Evolutionary conservation across 1,140 invertebrate species (phyloP), one percentile per base, ranked within the genome.

Genomic region (Trichomalopsis sarcophagae): DNA sequence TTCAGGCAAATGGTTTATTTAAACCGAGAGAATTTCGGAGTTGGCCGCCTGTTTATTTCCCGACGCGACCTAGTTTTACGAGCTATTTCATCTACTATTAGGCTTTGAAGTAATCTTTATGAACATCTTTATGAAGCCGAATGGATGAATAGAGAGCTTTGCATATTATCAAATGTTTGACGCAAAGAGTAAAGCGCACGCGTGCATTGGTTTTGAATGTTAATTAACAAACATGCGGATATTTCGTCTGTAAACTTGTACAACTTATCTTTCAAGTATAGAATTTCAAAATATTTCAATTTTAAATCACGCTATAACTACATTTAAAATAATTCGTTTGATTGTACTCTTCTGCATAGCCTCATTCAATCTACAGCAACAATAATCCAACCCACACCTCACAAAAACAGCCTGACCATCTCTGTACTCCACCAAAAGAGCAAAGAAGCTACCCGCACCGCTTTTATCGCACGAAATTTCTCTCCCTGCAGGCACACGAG

Each of bases 401-500:
- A 21, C 17, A 62, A n/a, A 62, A 62, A 55, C 55, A n/a, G 17
- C 17, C 55, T 62, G 55, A n/a, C 55, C 55, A 62, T 62, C 55
- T 21, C 55, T 6, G 5, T 6, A 36, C 33, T 62, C 21, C 6
- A 21, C 14, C 55, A 62, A 62, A n/a, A 62, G 55, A n/a, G 55
- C 55, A 62, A 62, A 62, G 55, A 62, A 62, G 14, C 55, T n/a
- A 62, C 17, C 55, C 55, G 27, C 27, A 17, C 4, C 55, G 55
- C 55, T 62, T 62, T 21, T 21, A 21, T n/a, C 55, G 55, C 21
- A n/a, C 6, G 21, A 62, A 62, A 62, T 21, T 62, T 62, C 55
- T 62, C 55, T 62, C 55, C 21, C 14, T 17, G 17, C 14, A 4
- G 55, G 47, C 14, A 50, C 21, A n/a, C 17, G 80, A 89, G 87